Base-by-base conservation (phyloP, 2,888 invertebrate species). In the Nomada fucata region DNA sequence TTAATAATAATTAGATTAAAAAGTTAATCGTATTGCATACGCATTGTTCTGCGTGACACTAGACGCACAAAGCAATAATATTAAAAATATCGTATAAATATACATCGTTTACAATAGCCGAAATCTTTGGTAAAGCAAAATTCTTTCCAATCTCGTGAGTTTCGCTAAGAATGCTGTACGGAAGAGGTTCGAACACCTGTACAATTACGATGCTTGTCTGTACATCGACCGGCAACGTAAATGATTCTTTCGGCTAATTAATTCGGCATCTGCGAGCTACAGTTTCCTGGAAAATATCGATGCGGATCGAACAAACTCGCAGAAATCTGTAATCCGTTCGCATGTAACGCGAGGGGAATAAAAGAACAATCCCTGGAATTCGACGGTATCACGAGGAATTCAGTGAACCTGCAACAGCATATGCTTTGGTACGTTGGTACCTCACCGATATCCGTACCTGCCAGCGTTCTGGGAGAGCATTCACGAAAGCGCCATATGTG, bases 381-480 rank as follows among this genome's bases (percentile, higher is more conserved):
- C 64, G 42, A 65, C 23, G 64, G 71, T 36, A 57, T 47, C 57
- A 26, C 18, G 55, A 73, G 73, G 79, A 78, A 88, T 88, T 76
- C 79, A 57, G 78, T 68, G 79, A 88, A 88, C 88, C 88, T 88
- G 88, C 79, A 76, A 75, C 78, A 72, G 74, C 89, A 89, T 89
- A 89, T 89, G 89, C 79, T 74, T 69, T 57, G 57, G 53, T 89
- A 89, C 89, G 89, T 89, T 89, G 77, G 73, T 52, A 74, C 70
- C 55, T 73, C 73, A 61, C 55, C 67, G 79, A 86, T 82, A 83
- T 76, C 47, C 79, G 67, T 79, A 84, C 82, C 79, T 83, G 77
- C 57, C 52, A 70, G 65, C 73, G 61, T 74, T 70, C 63, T 11
- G 57, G 61, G 69, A 50, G 59, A 20, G 59, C 80, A 79, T 81